Percentiles rank a stretch among this genome's conserved stretches.
phyloP scores from a whole-genome alignment of 92 coral and sea anemone species.

The Scolanthus callimorphus region DNA sequence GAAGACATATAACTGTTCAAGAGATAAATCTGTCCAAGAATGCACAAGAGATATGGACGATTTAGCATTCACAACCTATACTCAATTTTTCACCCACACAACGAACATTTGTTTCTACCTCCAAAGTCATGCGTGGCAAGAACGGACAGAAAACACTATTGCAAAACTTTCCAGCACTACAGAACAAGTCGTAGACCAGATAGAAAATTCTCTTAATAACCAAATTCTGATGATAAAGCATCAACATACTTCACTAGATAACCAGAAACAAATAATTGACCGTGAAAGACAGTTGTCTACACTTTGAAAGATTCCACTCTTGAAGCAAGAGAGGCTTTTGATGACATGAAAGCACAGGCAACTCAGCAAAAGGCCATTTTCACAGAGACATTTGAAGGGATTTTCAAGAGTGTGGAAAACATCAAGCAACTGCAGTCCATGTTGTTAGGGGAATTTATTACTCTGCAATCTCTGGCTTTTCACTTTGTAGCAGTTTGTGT shows the following conservation, averaged over 20 bases:
- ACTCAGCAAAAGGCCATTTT: constrained; percentile 77
- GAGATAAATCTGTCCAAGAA: constrained; percentile 67
- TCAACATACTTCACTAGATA: constrained; percentile 74
- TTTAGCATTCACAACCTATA: constrained; percentile 74
- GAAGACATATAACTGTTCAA: constrained; percentile 67
- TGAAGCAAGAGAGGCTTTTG: constrained; percentile 81
- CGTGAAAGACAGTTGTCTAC: constrained; percentile 57
- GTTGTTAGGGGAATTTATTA: constrained; percentile 97
- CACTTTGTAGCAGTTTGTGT: constrained; percentile 81
- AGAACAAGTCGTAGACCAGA: constrained; percentile 76
- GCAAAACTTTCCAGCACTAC: constrained; percentile 83
- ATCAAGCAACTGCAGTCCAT: constrained; percentile 87
- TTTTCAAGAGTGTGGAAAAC: constrained; percentile 86
- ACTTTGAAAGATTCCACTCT: constrained; percentile 79
- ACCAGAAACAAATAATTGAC: constrained; percentile 75
- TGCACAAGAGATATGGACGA: constrained; percentile 87
- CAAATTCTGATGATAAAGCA: constrained; percentile 65
- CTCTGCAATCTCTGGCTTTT: constrained; percentile 91
- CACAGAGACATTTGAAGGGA: constrained; percentile 89
- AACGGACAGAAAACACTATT: constrained; percentile 81
- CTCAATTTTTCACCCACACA: constrained; percentile 91
- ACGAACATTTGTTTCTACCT: constrained; percentile 91
- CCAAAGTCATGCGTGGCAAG: constrained; percentile 95
- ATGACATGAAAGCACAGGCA: constrained; percentile 86
- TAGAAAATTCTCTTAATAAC: constrained; percentile 73